These are phyloP conservation scores for Solea senegalensis DNA, from an alignment of 2,113 vertebrate genomes.

Conservation along the genomic window DNA sequence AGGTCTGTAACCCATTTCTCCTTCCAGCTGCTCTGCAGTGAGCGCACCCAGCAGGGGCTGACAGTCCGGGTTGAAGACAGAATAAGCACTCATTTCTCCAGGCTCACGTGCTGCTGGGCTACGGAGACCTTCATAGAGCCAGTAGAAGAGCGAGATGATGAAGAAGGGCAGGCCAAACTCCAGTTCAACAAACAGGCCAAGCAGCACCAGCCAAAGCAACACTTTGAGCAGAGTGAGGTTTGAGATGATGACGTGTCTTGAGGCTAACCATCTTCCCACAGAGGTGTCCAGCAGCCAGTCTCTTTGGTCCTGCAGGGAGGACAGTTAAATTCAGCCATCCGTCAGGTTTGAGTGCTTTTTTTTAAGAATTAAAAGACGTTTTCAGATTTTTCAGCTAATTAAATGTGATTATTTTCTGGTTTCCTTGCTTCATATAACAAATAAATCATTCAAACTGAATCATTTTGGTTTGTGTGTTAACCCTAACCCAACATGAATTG, in stretches of 20 bases:
- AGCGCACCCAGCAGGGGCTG: slow-evolving; percentile 89
- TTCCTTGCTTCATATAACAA: no score
- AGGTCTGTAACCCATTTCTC: slow-evolving; percentile 86
- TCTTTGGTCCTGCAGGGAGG: slow-evolving; percentile 44
- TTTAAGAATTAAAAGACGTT: no score
- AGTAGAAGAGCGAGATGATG: slow-evolving; percentile 91
- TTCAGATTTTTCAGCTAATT: no score
- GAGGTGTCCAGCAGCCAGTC: slow-evolving; percentile 74
- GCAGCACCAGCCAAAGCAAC: slow-evolving; percentile 90
- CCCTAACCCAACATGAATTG: no score
- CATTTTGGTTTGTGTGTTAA: no score
- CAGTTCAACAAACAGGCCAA: slow-evolving; percentile 89
- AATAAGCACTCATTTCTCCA: slow-evolving; percentile 93
- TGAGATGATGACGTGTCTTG: slow-evolving; percentile 63
- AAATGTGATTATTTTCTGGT: no score
- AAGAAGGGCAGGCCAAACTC: slow-evolving; percentile 91
- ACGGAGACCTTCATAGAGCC: slow-evolving; percentile 89
- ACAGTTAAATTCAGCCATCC: background rate
- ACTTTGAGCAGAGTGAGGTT: slow-evolving; percentile 86
- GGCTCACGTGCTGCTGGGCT: slow-evolving; percentile 77
- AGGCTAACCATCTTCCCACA: slow-evolving; percentile 73
- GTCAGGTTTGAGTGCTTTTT: no score
- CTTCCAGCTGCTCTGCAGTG: slow-evolving; percentile 92
- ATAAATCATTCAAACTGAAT: no score
- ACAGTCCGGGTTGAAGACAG: slow-evolving; percentile 95